Conservation (phyloP, 92 coral and sea anemone species). For the Hydrozoanthus gracilis region DNA sequence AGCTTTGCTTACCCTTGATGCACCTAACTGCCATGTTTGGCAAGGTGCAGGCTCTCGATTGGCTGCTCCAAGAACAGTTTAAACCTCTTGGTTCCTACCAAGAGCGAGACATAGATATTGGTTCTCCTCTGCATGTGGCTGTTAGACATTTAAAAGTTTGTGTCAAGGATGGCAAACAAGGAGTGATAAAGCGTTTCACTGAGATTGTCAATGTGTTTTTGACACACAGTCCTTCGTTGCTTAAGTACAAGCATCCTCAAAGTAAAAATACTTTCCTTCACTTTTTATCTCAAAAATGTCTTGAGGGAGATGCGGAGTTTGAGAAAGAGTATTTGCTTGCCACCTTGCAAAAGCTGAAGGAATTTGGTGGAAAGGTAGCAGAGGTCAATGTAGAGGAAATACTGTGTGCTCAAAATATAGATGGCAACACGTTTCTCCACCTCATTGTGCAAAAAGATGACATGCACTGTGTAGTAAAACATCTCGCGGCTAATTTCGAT, state of each 20-base stretch:
- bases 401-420: conserved; percentile 25
- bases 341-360: conserved; percentile 32
- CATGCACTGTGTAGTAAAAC: conserved; percentile 9
- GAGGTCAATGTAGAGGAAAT: not conserved
- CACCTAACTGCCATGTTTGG: conserved; percentile 44
- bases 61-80: conserved; percentile 27
- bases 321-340: conserved; percentile 30
- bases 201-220: conserved; percentile 28
- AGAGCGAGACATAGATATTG: not conserved
- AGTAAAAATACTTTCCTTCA: conserved; percentile 30
- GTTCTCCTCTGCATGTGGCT: conserved; percentile 41
- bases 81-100: not conserved
- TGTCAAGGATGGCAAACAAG: not conserved
- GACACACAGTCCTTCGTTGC: not conserved
- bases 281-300: conserved; percentile 37
- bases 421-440: conserved; percentile 39
- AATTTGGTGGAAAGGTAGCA: not conserved
- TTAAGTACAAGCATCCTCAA: conserved; percentile 9
- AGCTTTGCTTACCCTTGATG: conserved; percentile 29
- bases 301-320: not conserved
- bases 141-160: conserved; percentile 23
- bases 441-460: conserved; percentile 22
- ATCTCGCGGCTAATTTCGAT: conserved; percentile 22
- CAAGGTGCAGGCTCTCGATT: conserved; percentile 19
- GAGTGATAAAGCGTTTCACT: conserved; percentile 15